Evolutionary conservation across 2,113 vertebrate genomes (phyloP), one percentile per base, ranked within the genome.

Genomic region (Cryptoleucopteryx plumbea): DNA sequence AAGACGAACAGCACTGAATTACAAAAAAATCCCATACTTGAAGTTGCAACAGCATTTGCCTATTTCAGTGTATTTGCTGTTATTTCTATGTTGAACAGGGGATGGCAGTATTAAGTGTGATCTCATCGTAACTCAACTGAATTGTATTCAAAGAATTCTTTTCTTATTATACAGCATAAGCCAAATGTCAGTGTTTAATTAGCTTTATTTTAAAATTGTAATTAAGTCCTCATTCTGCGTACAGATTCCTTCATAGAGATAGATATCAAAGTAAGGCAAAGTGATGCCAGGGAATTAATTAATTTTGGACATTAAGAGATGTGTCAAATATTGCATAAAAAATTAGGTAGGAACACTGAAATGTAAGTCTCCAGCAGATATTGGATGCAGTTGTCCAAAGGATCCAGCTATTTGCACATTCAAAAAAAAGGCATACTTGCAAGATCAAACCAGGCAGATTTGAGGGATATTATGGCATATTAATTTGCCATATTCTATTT

Each of bases 51-150:
- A 68, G 73, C 40, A 53, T 74, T 68, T 85, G 61, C 31, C 61
- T 68, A 12, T 73, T 93, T 61, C 80, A 59, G 13, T 19, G 19
- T 32, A 90, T 74, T 71, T 93, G 83, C 59, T 92, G 92, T 68
- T 79, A 92, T 94, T 92, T 91, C 73, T 2, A 2, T 10, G 29
- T 25, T 95, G 95, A 94, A 92, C 97, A 89, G 88, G 26, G 53
- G 96, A 92, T 95, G 96, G 96, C 95, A 96, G 83, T 81, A 94
- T 86, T 86, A 95, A 56, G 43, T 34, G 31, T 45, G 40, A 96
- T 38, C 16, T 29, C 66, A 83, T 34, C 17, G 13, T 34, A 90
- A 88, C 42, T 73, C 31, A 23, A 4, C 3, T 56, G 43, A 93
- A 63, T 9, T 26, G 13, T 65, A 82, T 61, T 48, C 25, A 79